Base-by-base conservation (phyloP, 2,113 vertebrate species). In the Ophiodon elongatus region DNA sequence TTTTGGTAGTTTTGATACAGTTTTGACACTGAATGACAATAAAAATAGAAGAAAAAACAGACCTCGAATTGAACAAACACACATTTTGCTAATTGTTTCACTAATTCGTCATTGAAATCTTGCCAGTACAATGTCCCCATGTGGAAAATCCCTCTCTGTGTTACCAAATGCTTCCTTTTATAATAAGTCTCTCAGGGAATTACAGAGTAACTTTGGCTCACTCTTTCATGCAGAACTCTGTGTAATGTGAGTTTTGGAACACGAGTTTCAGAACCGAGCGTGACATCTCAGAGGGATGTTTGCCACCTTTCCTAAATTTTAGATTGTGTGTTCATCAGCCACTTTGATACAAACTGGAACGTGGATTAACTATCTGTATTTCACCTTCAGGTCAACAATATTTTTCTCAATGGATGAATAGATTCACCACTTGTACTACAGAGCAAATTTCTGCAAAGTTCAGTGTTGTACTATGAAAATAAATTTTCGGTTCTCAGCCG, bases 161-260 rank as follows among this genome's bases (percentile, higher is more conserved):
- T 31, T n/a, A 41, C 31, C 29, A 19, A 80, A 41, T 47, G 7
- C n/a, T 37, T 60, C 6, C 10, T 67, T 67, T 74, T 27, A 25
- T 82, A 68, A 68, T 31, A 50, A 41, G 4, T 31, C n/a, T 68
- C 71, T 60, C 7, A 29, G 62, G 31, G 71, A 81, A 23, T 67
- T 47, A 15, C 29, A 29, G 27, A 17, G 15, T 5, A 56, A 5
- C 4, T 15, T 45, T 57, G 29, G 4, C 60, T 45, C 60, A 6
- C 27, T 45, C 37, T 21, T 56, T 33, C 6, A 37, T 39, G 14
- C 27, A 7, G 2, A 47, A 35, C 13, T n/a, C 75, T 8, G 35
- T 45, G 75, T 25, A 14, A 31, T 74, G 39, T 41, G 37, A 27
- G 25, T 29, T 11, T 21, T 60, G 29, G 27, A 74, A 50, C 4